These are phyloP conservation scores for Malacoctenus gilli DNA, from an alignment of 2,797 vertebrate genomes.

Conservation along the genomic window DNA sequence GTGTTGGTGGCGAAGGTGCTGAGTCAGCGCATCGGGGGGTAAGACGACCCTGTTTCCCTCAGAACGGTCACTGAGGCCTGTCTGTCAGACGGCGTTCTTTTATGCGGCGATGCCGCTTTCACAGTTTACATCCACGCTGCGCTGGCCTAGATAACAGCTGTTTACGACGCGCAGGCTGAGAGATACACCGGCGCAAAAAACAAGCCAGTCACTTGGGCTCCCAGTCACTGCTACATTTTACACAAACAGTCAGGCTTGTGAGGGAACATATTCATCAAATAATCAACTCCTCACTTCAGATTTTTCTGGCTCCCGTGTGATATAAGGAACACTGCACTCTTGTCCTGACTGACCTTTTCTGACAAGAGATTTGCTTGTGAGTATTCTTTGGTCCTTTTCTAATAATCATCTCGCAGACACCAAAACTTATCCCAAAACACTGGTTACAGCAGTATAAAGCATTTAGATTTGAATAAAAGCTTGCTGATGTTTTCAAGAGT, in stretches of 20 bases:
- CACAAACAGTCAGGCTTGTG: conserved; percentile 21
- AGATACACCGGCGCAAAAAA: no score
- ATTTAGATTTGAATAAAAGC: no score
- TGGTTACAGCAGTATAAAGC: no score
- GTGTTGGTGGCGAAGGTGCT: conserved; percentile 56
- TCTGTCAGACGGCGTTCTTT: conserved; percentile 49
- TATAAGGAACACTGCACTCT: no score
- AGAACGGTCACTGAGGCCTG: conserved; percentile 21
- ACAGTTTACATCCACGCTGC: conserved; percentile 35
- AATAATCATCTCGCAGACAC: neutral
- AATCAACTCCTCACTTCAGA: conserved; percentile 5
- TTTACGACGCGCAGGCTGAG: conserved; percentile 35
- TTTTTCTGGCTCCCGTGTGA: no score
- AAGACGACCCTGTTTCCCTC: conserved; percentile 46
- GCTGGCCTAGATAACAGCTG: conserved; percentile 55
- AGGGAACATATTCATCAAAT: conserved; percentile 20
- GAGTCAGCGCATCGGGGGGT: conserved; percentile 64
- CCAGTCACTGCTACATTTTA: conserved; percentile 16
- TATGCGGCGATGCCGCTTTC: conserved; percentile 32
- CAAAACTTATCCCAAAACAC: no score
- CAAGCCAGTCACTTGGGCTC: conserved; percentile 7
- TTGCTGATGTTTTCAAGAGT: no score
- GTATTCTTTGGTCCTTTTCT: no score
- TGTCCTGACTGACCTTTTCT: no score
- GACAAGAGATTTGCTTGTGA: no score